Evolutionary conservation across 1,140 invertebrate genomes (phyloP).

Genomic region (Trigoniulus corallinus): DNA sequence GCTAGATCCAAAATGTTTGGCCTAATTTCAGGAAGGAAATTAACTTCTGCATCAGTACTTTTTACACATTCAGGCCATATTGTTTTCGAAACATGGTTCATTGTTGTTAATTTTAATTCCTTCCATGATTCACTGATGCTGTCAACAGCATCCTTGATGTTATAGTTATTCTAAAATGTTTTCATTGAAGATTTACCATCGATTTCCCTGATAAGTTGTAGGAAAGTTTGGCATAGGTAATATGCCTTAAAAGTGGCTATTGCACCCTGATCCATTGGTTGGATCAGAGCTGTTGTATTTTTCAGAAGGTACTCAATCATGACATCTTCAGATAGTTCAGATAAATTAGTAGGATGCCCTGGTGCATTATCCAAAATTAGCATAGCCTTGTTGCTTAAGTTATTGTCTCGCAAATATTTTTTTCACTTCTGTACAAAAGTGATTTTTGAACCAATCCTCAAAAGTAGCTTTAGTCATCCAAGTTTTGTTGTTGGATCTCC

Average conservation of each 20-base stretch:
- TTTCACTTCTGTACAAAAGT: conserved; percentile 11
- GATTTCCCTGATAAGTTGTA: not conserved
- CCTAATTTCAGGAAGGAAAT: not conserved
- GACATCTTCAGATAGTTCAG: conserved; percentile 6
- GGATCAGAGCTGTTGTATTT: conserved; percentile 11
- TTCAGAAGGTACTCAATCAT: conserved; percentile 12
- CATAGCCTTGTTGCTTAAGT: conserved; percentile 11
- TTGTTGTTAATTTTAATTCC: not conserved
- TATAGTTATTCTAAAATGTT: not conserved
- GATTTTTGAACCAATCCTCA: conserved; percentile 10
- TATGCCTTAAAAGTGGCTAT: conserved; percentile 3
- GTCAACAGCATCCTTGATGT: not conserved
- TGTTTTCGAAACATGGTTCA: not conserved
- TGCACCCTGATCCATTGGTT: conserved; percentile 15
- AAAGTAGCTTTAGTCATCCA: conserved; percentile 10
- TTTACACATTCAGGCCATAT: not conserved
- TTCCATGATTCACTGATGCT: not conserved
- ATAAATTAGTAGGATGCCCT: conserved; percentile 10
- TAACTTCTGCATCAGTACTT: not conserved
- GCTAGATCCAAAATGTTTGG: not conserved
- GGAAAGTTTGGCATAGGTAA: not conserved
- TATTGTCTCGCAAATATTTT: conserved; percentile 9
- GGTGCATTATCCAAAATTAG: conserved; percentile 15
- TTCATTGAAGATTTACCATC: not conserved
- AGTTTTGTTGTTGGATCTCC: conserved; percentile 10